Evolutionary conservation across 2,888 invertebrate species (phyloP), one percentile per base, ranked within the genome.

Genomic region (Unio delphinus): DNA sequence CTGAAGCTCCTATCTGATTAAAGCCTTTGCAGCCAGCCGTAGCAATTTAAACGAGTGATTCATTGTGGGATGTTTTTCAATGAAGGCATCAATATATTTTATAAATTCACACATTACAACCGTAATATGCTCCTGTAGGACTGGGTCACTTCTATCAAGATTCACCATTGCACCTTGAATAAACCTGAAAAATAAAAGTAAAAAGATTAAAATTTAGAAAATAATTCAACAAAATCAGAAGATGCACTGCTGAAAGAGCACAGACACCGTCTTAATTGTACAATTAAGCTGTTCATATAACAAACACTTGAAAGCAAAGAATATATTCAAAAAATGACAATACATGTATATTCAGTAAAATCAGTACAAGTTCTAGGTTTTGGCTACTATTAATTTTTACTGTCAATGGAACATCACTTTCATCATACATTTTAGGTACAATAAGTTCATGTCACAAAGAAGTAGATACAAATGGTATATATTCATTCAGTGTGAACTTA

Each of bases 151-250:
- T 5, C 93, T 92, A 90, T 96, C 95, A 71, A 97, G 91, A 87
- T 94, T 95, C 90, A 96, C 92, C 71, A 97, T 92, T 0, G 96
- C 96, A 88, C 96, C 96, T 85, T 95, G 94, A 69, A 97, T 91
- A 91, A 95, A 97, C 86, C 96, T 96, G 90, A 15, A 80, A 76
- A 15, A 65, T 17, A 66, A 23, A 68, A 26, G n/a, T 1, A 58
- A 4, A n/a, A 59, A 28, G 20, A 64, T 55, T 15, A 55, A 56
- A n/a, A 11, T 34, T 56, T 69, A 30, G 28, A 20, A 15, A 20
- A 59, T 59, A 15, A 26, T 15, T 59, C 23, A 59, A 26, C 59
- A 59, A 59, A 59, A 59, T 59, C 59, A 26, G n/a, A n/a, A 28
- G 59, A 23, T 28, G 4, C n/a, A 8, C 28, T 59, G 15, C 59